Evolutionary conservation across 2,113 vertebrate species (phyloP), one percentile per base, ranked within the genome.

Genomic region (Ceyx melanurus): DNA sequence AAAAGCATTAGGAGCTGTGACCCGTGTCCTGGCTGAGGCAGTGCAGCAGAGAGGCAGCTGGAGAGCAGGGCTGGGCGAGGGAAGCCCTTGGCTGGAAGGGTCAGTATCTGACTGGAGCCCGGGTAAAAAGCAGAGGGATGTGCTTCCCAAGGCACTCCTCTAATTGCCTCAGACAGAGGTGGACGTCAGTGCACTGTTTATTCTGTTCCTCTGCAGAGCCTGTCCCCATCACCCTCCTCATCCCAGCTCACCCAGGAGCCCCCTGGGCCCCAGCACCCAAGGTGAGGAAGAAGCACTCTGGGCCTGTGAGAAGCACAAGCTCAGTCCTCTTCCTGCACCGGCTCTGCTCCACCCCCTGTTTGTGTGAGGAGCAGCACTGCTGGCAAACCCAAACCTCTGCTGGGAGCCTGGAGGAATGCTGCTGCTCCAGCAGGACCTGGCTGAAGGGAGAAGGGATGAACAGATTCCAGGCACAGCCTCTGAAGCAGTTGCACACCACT

Each of bases 401-500:
- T n/a, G n/a, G 25, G 28, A 15, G 23, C 19, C 45, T 8, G 22
- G 13, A 23, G 28, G 77, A 28, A 17, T 3, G 19, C 54, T 25
- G 77, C 35, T 2, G 3, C 72, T 13, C 10, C 35, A 18, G 33
- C 3, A 9, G 57, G 58, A 16, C n/a, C 31, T 50, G 0, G 0
- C 15, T 19, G 31, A n/a, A 3, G 26, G 28, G 19, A 29, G 64
- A 72, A 37, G 35, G 13, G 18, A 5, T 28, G 46, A 35, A 9
- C 0, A 2, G 48, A 4, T 25, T 9, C 5, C 1, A 1, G 14
- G 48, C 33, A 3, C 1, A 2, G 6, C 22, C 22, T 53, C 29
- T 6, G 16, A 15, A 10, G 45, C 45, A 10, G 8, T 0, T 9
- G 40, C 60, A 25, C 51, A 15, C 40, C 42, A 58, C 19, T 33